Evolutionary conservation across 1,140 invertebrate genomes (phyloP), one percentile per base, ranked within the genome.

Genomic region (Leptestheria dahalacensis): DNA sequence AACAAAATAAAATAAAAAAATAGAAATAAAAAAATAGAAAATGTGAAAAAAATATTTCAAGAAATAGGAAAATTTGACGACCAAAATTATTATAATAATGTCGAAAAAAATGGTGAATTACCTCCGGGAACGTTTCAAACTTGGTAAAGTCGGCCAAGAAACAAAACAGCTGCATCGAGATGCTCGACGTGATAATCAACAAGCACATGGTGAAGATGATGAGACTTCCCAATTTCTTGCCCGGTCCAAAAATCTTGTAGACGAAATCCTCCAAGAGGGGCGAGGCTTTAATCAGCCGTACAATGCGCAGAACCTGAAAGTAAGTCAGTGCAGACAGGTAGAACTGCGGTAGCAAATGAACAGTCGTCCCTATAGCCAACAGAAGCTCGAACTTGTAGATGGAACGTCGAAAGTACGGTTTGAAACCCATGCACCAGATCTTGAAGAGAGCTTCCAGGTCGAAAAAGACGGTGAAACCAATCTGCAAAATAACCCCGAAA

Each of bases 121-220:
- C 89, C 78, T 97, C 92, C 48, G 92, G 90, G 73, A 99, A 99
- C 29, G 88, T 96, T 77, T 96, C 91, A 74, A 99, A 99, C 73
- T 97, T 97, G 3, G 92, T 87, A 64, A 96, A 96, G 64, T 93
- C 87, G 59, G 80, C 83, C 0, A 94, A 75, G 72, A 91, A 97
- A 68, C 96, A 99, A 71, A 99, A 99, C 1, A 99, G 75, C 70
- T 99, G 97, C 85, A 99, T 95, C 28, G 93, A 97, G 68, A 99
- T 97, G 62, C 90, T 93, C 0, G 96, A 99, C 41, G 95, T 97
- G 68, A 99, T 97, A 57, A 99, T 91, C 25, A 99, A 76, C 66
- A 99, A 81, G 72, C 94, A 97, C 87, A 98, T 96, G 21, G 97
- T 99, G 71, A 99, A 99, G 66, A 99, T 91, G 48, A 99, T 96